A percentile compares a stretch with the other conserved stretches of the same genome.
phyloP scores from a whole-genome alignment of 1,140 invertebrate species.

The Odontomachus brunneus region DNA sequence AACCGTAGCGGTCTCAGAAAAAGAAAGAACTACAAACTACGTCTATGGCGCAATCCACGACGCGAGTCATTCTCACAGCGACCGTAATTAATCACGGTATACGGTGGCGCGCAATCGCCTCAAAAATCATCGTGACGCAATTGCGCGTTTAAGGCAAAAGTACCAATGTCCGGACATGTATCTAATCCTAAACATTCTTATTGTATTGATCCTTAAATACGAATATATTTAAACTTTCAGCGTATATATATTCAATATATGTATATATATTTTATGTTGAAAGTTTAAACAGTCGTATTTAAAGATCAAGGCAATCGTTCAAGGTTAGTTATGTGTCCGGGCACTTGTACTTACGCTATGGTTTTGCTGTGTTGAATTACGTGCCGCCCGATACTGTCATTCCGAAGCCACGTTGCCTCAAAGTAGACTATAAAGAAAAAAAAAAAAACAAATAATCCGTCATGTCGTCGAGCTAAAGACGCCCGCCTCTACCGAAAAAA shows the following conservation, averaged over 20 bases:
- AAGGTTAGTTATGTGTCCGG: no score
- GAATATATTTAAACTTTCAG: no score
- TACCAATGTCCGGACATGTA: no score
- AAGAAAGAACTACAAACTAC: background rate
- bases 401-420: background rate
- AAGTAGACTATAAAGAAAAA: background rate
- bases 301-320: no score
- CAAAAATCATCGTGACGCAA: constrained; percentile 32
- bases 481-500: background rate
- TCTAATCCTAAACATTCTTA: no score
- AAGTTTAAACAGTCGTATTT: no score
- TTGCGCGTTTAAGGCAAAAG: no score
- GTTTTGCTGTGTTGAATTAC: no score
- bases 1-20: background rate
- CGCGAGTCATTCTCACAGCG: background rate
- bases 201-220: no score
- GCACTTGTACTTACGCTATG: no score
- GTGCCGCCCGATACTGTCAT: background rate
- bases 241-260: no score
- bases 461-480: background rate
- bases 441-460: background rate
- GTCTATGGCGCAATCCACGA: background rate
- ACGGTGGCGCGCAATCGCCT: background rate
- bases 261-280: no score
- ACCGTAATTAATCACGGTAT: constrained; percentile 20